Base-by-base conservation (phyloP, 64 coral and sea anemone genomes). In the Cladopsammia gracilis region DNA sequence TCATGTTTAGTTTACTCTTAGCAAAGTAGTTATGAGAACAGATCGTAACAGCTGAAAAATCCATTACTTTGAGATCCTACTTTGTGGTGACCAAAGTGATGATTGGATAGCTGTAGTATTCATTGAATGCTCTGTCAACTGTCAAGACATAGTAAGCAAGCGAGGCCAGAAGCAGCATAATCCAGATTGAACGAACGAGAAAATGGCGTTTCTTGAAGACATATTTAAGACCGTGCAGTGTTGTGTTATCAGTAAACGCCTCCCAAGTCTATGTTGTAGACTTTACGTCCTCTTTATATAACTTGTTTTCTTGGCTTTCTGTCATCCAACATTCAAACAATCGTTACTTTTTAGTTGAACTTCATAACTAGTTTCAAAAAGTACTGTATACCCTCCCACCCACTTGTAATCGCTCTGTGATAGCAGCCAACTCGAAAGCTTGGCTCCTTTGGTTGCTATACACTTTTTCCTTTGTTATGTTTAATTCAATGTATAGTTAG, bases 31-130 rank as follows among this genome's bases (percentile, higher is more conserved):
- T 94, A 14, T 71, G 73, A 50, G 77, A 70, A 15, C 92, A 94
- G 61, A 94, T 67, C 11, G 92, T 89, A 19, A 94, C 77, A 64
- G 92, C 86, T 11, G 92, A 86, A 54, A 94, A 94, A 15, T 71
- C 47, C 77, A 89, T 83, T n/a, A 50, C 24, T 51, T 19, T 82
- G 3, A 53, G n/a, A 58, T 73, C 25, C 20, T 56, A 12, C 53
- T 83, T 54, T 43, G 43, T 89, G 70, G 77, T 70, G 54, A 89
- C 20, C n/a, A 80, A 62, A 44, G 92, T 94, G 3, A 70, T 94
- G 46, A 94, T 94, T 20, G 92, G 92, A 75, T 49, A 80, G 11
- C 61, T 89, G 67, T 75, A 83, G 78, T 83, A 94, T 50, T 94
- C 89, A 25, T 52, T 64, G 45, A 94, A 64, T 58, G 79, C 88